These are phyloP conservation scores for Huso huso DNA, from an alignment of 2,797 vertebrate species.

Conservation along the genomic window DNA sequence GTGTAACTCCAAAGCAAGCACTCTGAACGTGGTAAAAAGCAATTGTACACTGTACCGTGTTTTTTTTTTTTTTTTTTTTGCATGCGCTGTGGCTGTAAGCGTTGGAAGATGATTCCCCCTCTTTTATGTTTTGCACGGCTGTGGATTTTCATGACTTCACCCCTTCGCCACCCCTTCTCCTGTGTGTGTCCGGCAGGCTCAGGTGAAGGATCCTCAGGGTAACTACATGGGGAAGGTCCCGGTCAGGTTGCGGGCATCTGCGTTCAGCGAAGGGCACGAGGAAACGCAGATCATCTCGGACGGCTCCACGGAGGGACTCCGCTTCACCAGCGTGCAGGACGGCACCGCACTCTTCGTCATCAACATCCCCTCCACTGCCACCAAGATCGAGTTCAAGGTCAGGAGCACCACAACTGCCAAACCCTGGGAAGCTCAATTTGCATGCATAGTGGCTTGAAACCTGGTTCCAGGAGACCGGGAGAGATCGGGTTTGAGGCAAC, in stretches of 20 bases:
- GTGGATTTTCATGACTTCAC: too few species aligned
- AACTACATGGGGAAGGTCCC: slow-evolving; percentile 44
- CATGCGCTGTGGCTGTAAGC: too few species aligned
- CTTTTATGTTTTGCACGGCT: too few species aligned
- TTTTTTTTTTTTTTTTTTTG: too few species aligned
- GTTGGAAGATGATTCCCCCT: too few species aligned
- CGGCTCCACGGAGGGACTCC: slow-evolving; percentile 13
- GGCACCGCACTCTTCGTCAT: slow-evolving; percentile 67
- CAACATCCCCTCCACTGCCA: slow-evolving; percentile 49
- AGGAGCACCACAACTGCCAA: slow-evolving; percentile 27
- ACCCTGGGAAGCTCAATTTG: not conserved
- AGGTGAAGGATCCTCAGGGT: slow-evolving; percentile 70
- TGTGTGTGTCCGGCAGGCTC: slow-evolving; percentile 50
- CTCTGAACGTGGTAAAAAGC: too few species aligned
- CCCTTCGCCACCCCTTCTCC: too few species aligned
- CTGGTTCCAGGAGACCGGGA: too few species aligned
- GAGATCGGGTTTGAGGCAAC: too few species aligned
- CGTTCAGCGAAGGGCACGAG: slow-evolving; percentile 24
- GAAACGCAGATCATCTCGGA: slow-evolving; percentile 15
- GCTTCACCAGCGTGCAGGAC: slow-evolving; percentile 29
- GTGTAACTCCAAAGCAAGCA: too few species aligned
- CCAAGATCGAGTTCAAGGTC: slow-evolving; percentile 55
- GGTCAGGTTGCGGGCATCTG: slow-evolving; percentile 46
- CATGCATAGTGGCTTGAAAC: not conserved
- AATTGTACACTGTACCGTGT: too few species aligned